phyloP scores from a whole-genome alignment of 2,797 vertebrate species.

The Clarias pachynema region DNA sequence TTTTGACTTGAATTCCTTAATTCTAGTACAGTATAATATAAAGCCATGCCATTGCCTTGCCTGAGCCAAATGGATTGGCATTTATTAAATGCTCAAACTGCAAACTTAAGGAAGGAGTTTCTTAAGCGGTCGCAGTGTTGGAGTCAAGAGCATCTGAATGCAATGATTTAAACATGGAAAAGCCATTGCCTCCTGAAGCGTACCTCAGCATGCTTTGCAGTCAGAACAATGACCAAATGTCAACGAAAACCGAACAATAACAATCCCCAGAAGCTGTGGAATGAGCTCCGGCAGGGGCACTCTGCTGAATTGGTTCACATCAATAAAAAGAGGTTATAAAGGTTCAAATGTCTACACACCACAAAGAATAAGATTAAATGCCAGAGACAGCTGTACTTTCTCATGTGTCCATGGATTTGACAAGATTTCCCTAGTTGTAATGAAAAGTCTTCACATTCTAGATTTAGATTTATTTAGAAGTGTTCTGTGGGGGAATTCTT shows the following conservation, averaged over 20 bases:
- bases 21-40: not conserved
- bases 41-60: not conserved
- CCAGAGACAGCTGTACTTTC: slow-evolving; percentile 9
- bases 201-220: not conserved
- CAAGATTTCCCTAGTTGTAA: slow-evolving; percentile 5
- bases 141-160: not conserved
- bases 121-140: slow-evolving; percentile 15
- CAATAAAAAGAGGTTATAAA: slow-evolving; percentile 30
- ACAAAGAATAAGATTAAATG: slow-evolving; percentile 21
- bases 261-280: slow-evolving; percentile 28
- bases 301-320: slow-evolving; percentile 17
- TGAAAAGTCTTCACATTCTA: slow-evolving; percentile 3
- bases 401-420: not conserved
- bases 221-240: slow-evolving; percentile 35
- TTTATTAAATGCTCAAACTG: slow-evolving; percentile 5
- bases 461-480: not conserved
- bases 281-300: slow-evolving; percentile 22
- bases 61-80: not conserved
- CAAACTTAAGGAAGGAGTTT: slow-evolving; percentile 3
- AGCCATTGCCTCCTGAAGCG: slow-evolving; percentile 1
- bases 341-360: slow-evolving; percentile 17
- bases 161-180: slow-evolving; percentile 21
- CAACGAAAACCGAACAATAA: slow-evolving; percentile 15
- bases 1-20: not conserved
- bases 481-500: not conserved